These are phyloP conservation scores for Bothrops alternatus DNA, from an alignment of 2,797 vertebrate species.

Conservation along the genomic window DNA sequence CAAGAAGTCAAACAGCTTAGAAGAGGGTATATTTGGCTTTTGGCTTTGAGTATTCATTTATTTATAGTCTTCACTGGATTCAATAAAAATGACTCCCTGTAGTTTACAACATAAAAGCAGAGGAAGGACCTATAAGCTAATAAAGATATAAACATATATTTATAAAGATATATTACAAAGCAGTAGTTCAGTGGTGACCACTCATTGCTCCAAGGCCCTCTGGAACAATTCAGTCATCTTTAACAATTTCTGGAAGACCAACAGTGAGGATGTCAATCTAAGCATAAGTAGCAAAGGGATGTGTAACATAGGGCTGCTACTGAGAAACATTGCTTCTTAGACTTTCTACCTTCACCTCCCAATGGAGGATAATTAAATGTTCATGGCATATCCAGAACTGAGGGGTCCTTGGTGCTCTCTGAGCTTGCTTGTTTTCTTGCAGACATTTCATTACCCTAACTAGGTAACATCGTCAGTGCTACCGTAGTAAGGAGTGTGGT, in stretches of 20 bases:
- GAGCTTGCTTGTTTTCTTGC: no score
- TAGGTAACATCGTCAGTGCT: no score
- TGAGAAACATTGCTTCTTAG: not conserved
- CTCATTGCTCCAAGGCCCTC: not conserved
- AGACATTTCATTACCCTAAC: no score
- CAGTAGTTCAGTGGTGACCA: not conserved
- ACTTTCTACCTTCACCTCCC: no score
- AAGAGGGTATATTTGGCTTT: not conserved
- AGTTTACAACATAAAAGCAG: not conserved
- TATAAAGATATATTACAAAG: not conserved
- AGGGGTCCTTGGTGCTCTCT: no score
- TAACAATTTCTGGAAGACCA: not conserved
- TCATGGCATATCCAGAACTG: no score
- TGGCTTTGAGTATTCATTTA: slow-evolving; percentile 1
- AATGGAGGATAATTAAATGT: no score
- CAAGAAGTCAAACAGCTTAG: not conserved
- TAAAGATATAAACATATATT: not conserved
- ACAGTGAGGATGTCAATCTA: not conserved
- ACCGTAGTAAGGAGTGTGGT: no score
- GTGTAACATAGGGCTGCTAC: not conserved
- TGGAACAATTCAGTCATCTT: not conserved
- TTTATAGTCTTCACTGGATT: not conserved
- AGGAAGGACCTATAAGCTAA: not conserved
- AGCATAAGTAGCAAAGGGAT: not conserved
- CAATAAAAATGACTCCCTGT: not conserved